Base-by-base conservation (phyloP, 2,888 invertebrate species). In the Diplolepis rosae region DNA sequence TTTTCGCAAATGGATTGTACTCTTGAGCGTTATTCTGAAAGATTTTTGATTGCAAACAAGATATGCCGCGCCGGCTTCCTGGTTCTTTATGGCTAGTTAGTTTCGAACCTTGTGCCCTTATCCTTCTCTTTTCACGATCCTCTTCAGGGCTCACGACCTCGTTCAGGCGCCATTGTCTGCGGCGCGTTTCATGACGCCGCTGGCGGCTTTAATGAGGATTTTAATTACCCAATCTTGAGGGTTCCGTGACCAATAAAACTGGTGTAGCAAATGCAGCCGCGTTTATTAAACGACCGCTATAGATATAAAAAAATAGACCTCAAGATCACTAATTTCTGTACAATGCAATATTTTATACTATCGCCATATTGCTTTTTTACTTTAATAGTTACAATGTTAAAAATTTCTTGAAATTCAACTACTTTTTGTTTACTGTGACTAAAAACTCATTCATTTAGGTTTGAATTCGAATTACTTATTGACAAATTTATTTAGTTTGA, bases 121-220 rank as follows among this genome's bases (percentile, higher is more conserved):
- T 32, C 32, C 32, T 56, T 15, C 54, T 15, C 32, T 32, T 18
- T 32, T 18, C 15, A 18, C 4, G 54, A 56, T 56, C 32, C 22
- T 22, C 54, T 56, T 56, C 54, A 32, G 54, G 32, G 54, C 54
- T 56, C 54, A 56, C 54, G 54, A 32, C 54, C 32, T 56, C 54
- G 54, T 56, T 56, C 54, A 56, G 54, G 9, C 3, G 9, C 32
- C 54, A 56, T 56, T 56, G 54, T 56, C 32, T 56, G 54, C 7
- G 32, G 22, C 32, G 15, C 32, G 54, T 56, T 56, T 56, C 32
- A 56, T 5, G 54, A 35, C 32, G 54, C 54, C 54, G 54, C 54
- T 56, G 18, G 5, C 18, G 54, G 50, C 15, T 56, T 56, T 56
- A 56, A 56, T 56, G 54, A 56, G 32, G 32, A 32, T 56, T 56